Base-by-base conservation (phyloP, 2,113 vertebrate species). In the Irena cyanogastra region DNA sequence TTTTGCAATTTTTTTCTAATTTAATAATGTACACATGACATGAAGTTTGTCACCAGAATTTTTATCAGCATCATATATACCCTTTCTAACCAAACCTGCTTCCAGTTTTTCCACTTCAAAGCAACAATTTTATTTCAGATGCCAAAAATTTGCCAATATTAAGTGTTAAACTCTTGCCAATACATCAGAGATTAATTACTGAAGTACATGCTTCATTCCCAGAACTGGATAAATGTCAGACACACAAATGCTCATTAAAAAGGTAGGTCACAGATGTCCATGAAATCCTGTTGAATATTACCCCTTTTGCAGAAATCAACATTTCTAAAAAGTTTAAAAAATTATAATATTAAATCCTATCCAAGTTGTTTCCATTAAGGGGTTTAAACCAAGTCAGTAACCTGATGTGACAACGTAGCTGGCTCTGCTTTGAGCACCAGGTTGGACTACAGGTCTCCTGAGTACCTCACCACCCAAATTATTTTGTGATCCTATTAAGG, bases 351-450 rank as follows among this genome's bases (percentile, higher is more conserved):
- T 42, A 63, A 80, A 66, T 63, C 33, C 28, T 90, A 60, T 77
- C 28, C 23, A 56, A 26, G 57, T 81, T 79, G 33, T 83, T 92
- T 95, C 42, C 49, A 61, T 86, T 33, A 42, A 89, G 30, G 23
- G 87, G 89, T 94, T 94, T 97, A 91, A 94, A 91, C 20, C 65
- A 60, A 93, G 77, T 72, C 49, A 94, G 18, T 56, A 47, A 78
- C 64, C 45, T 66, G 24, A n/a, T 54, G n/a, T 57, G 50, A 89
- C 27, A 15, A 30, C 21, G 53, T 6, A 31, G 5, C 33, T 80
- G 64, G 28, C 37, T 69, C 54, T 69, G 21, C 18, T 91, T 65
- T 52, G 35, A 91, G 23, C 39, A 83, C 39, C 39, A 65, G 7
- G 22, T 47, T 77, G 54, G 50, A 65, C 19, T 77, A 26, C 15